Base-by-base conservation (phyloP, 2,888 invertebrate species). In the Lucinisca nassula region DNA sequence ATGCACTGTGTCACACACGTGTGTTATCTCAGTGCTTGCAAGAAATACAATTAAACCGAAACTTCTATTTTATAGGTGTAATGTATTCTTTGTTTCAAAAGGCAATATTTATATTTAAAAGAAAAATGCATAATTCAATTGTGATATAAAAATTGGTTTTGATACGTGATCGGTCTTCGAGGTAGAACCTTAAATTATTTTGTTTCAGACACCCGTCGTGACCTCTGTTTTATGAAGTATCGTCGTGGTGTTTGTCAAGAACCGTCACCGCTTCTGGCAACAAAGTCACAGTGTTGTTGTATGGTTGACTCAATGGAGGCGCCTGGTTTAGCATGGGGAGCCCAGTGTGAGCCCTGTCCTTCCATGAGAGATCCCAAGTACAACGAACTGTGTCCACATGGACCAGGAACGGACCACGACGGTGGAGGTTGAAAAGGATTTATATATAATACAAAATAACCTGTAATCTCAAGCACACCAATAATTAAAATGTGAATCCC, bases 231-330 rank as follows among this genome's bases (percentile, higher is more conserved):
- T 96, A 97, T 98, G 90, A 97, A 98, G 37, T 95, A 98, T 97
- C 95, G 97, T 97, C 94, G 98, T 89, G 98, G 98, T 0, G 97
- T 98, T 84, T 98, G 98, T 94, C 97, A 97, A 79, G 98, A 98
- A 89, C 98, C 98, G 0, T 98, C 98, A 0, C 97, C 97, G 2
- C 97, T 97, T 14, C 97, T 98, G 0, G 98, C 98, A n/a, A 98
- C 98, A 0, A 97, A 98, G 95, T 98, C 98, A 0, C 98, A 98
- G 93, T 98, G 98, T 93, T 98, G 98, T 95, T 98, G 98, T 95
- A 98, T 98, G 14, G 97, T 97, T 55, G 93, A 97, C 92, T 98
- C 98, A 0, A 97, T 97, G 91, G 90, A 91, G 0, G 89, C 93
- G 0, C 84, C 92, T 4, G 93, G 94, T 97, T 91, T 92, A 77